These are phyloP conservation scores for Anguilla anguilla DNA, from an alignment of 2,797 vertebrate species.

Conservation along the genomic window DNA sequence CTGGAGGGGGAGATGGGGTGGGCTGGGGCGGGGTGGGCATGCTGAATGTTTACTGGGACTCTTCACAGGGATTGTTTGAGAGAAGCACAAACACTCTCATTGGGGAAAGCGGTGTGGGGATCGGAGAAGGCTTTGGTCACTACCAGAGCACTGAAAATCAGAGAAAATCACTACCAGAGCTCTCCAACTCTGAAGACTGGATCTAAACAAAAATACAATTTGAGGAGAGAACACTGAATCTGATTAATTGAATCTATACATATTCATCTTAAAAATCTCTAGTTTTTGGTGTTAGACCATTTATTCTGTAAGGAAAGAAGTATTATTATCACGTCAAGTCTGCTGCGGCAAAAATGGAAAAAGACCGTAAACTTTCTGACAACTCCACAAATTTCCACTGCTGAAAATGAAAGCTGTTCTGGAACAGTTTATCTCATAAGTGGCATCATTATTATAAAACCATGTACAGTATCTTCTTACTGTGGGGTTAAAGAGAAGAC, in stretches of 20 bases:
- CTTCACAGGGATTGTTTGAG: background rate
- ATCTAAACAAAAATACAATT: background rate
- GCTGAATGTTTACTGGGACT: conserved; percentile 2
- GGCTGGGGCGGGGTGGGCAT: background rate
- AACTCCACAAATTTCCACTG: background rate
- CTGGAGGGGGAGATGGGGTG: background rate
- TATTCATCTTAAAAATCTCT: background rate
- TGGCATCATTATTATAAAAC: conserved; percentile 14
- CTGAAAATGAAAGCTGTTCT: background rate
- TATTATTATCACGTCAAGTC: background rate
- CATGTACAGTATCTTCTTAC: conserved; percentile 6
- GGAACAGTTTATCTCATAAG: conserved; percentile 12
- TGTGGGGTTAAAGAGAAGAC: background rate
- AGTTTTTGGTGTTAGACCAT: background rate
- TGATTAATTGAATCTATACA: background rate
- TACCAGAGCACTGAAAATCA: background rate
- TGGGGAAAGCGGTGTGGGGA: background rate
- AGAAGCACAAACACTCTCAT: background rate
- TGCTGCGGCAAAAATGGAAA: background rate
- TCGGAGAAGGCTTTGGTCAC: background rate
- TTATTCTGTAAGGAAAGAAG: background rate
- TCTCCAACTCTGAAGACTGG: background rate
- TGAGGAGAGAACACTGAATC: background rate
- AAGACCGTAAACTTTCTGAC: background rate
- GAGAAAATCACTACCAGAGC: background rate